Evolutionary conservation across 2,113 vertebrate species (phyloP).

Genomic region (Capricornis sumatraensis): DNA sequence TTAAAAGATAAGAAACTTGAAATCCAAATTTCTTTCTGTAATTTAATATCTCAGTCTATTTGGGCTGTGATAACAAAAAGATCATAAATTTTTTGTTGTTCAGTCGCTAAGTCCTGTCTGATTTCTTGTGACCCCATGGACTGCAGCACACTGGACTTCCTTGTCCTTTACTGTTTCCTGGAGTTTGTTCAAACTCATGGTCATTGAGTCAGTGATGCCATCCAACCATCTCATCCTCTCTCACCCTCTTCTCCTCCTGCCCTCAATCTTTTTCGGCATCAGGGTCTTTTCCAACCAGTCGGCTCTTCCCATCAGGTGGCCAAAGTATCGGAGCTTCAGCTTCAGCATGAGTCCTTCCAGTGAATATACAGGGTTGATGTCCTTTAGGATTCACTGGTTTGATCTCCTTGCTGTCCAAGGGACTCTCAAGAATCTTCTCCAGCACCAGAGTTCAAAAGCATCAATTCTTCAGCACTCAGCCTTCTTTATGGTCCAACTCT

Average conservation of each 20-base stretch:
- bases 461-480: not conserved
- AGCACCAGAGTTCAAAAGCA: not conserved
- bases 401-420: not conserved
- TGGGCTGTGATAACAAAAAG: not conserved
- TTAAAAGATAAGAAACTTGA: not conserved
- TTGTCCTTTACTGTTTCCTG: not conserved
- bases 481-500: not conserved
- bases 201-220: not conserved
- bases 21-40: not conserved
- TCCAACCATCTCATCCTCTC: not conserved
- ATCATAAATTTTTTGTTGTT: not conserved
- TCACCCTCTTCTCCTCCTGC: not conserved
- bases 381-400: not conserved
- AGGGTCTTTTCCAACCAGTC: not conserved
- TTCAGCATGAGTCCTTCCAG: not conserved
- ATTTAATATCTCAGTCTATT: not conserved
- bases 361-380: not conserved
- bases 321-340: not conserved
- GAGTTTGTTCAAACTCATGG: not conserved
- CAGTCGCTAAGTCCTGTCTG: not conserved
- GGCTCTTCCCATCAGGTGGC: not conserved
- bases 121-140: not conserved
- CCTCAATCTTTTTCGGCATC: not conserved
- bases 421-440: not conserved
- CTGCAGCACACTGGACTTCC: not conserved